phyloP scores from a whole-genome alignment of 2,113 vertebrate species.

The Podiceps cristatus region DNA sequence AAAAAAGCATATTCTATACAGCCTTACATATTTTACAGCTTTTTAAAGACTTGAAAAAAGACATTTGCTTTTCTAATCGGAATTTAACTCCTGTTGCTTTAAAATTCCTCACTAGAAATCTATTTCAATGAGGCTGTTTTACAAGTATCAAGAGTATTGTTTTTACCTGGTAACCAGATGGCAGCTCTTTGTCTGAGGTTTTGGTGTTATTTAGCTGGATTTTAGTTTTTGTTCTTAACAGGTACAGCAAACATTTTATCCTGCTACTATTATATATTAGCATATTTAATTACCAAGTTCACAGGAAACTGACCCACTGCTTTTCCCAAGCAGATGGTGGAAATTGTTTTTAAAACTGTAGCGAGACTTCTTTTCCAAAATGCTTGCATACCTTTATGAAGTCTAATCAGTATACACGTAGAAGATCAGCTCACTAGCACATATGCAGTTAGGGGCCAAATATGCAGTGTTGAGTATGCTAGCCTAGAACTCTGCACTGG shows the following conservation, averaged over 20 bases:
- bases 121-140: background rate
- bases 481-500: background rate
- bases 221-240: constrained; percentile 50
- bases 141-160: background rate
- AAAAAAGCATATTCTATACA: background rate
- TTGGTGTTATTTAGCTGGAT: constrained; percentile 41
- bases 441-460: background rate
- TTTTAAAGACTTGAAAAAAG: background rate
- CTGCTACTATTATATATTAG: constrained; percentile 39
- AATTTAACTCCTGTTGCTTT: background rate
- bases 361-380: constrained; percentile 64
- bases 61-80: background rate
- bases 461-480: background rate
- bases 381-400: constrained; percentile 50
- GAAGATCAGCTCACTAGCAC: background rate
- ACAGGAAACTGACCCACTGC: constrained; percentile 16
- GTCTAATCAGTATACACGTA: constrained; percentile 15
- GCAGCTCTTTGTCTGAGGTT: constrained; percentile 11
- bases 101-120: constrained; percentile 14
- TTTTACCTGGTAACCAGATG: constrained; percentile 63
- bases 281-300: constrained; percentile 74
- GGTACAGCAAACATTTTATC: constrained; percentile 52
- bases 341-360: constrained; percentile 65
- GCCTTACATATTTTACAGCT: background rate
- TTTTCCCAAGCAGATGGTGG: constrained; percentile 73